Evolutionary conservation across 2,797 vertebrate genomes (phyloP), one percentile per base, ranked within the genome.

Genomic region (Neomorphus geoffroyi): DNA sequence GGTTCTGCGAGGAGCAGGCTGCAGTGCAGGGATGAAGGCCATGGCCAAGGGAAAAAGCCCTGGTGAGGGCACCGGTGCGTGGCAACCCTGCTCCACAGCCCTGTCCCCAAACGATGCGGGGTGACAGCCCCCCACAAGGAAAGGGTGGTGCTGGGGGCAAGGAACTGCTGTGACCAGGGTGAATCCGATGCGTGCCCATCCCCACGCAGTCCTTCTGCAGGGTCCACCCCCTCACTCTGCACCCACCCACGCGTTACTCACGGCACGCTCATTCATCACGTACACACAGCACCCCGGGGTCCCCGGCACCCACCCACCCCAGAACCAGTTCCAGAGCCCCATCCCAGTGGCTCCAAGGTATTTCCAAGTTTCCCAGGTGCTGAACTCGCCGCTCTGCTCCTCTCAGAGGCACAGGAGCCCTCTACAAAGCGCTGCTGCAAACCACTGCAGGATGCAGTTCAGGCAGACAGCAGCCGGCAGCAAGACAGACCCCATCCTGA

Each of bases 191-290:
- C 48, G 78, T 23, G 69, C 51, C 22, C 43, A 1, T 84, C 74
- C 72, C 82, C 79, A 46, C 50, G 7, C 43, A 66, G 53, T 74
- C 54, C 41, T 37, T 32, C 39, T 35, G 11, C 7, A 37, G 89
- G 74, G 86, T 35, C 21, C 1, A 18, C 79, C 73, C 88, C 86
- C 90, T 48, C 70, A 2, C 71, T 77, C 33, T 10, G 65, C 51
- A 9, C 51, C 77, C 89, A 92, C 96, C 90, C 87, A 75, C 86
- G 21, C 95, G 61, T 95, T 92, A 92, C 94, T 94, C 93, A 90
- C 74, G 5, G 94, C 45, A 3, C 27, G 7, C 74, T 97, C 95
- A 88, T 94, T 92, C 95, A 94, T 69, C 92, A 90, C 72, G 26
- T 81, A 85, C 65, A 72, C 62, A 3, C 50, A 14, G 80, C 85